These are phyloP conservation scores for Centrocercus urophasianus DNA, from an alignment of 2,113 vertebrate genomes.

Conservation along the genomic window DNA sequence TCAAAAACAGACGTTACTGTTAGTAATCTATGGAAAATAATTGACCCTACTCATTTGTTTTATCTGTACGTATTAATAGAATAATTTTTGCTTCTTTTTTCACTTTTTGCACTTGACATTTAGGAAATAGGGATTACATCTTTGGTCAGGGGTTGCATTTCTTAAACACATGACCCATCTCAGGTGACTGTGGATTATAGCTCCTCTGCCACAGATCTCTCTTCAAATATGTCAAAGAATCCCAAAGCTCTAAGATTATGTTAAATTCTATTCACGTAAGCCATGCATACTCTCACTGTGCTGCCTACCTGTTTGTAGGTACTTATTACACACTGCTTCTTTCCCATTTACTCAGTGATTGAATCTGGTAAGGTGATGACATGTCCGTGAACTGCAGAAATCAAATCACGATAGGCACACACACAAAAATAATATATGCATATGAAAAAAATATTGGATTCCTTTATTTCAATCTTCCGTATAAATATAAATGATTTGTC, in stretches of 20 bases:
- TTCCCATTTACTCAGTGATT: background rate
- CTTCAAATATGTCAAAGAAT: background rate
- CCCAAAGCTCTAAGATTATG: background rate
- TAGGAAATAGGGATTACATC: background rate
- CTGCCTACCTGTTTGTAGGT: background rate
- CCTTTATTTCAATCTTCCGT: background rate
- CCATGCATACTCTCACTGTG: background rate
- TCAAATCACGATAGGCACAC: background rate
- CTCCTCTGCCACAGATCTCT: background rate
- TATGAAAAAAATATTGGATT: background rate
- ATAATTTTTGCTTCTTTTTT: background rate
- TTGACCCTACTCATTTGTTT: background rate
- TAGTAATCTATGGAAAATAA: background rate
- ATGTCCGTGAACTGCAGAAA: background rate
- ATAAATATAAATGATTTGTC: background rate
- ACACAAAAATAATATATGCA: background rate
- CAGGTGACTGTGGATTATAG: background rate
- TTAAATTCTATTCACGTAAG: background rate
- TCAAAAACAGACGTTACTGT: background rate
- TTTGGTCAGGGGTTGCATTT: background rate
- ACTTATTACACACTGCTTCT: background rate
- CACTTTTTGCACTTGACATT: background rate
- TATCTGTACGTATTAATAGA: no score
- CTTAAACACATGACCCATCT: background rate
- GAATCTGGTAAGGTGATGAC: background rate